Evolutionary conservation across 2,797 vertebrate species (phyloP), one percentile per base, ranked within the genome.

Genomic region (Myripristis murdjan): DNA sequence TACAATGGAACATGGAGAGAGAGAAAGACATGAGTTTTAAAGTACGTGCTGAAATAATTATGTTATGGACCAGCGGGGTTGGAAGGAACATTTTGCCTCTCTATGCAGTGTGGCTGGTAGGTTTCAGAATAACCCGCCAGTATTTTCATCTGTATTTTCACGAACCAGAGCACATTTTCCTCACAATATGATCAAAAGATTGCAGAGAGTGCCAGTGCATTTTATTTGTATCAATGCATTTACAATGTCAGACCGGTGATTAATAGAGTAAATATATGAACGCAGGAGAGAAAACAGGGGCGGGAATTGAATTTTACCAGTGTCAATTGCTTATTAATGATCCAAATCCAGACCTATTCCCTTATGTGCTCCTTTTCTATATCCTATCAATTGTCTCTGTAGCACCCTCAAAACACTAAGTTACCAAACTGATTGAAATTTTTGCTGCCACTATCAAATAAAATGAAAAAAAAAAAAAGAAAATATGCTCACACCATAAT

Each of bases 231-330:
- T 31, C 28, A 31, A 31, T 31, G 7, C 4, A 31, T 31, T 31
- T 31, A n/a, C n/a, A n/a, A n/a, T n/a, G n/a, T n/a, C n/a, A n/a
- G 11, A 10, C 8, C 8, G 8, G 33, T 35, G 33, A 5, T 35
- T 35, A 35, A 35, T 35, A 35, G 33, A 35, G 33, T 35, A 35
- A 35, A 35, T 35, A 35, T 35, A 35, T 10, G 35, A 51, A 59
- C 64, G 70, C 20, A 52, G 41, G 11, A 10, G 59, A 23, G 10
- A 44, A 49, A 43, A 58, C 0, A 5, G 70, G 1, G n/a, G 16
- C 48, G 51, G 23, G 35, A 71, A 60, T 28, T 51, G 68, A 75
- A 75, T 71, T 64, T 74, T 48, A 63, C 72, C 67, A 63, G 67
- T n/a, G n/a, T 37, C 51, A 58, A 51, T 72, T 75, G 60, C 31